Base-by-base conservation (phyloP, 1,140 invertebrate species). In the Andrena cerasifolii region DNA sequence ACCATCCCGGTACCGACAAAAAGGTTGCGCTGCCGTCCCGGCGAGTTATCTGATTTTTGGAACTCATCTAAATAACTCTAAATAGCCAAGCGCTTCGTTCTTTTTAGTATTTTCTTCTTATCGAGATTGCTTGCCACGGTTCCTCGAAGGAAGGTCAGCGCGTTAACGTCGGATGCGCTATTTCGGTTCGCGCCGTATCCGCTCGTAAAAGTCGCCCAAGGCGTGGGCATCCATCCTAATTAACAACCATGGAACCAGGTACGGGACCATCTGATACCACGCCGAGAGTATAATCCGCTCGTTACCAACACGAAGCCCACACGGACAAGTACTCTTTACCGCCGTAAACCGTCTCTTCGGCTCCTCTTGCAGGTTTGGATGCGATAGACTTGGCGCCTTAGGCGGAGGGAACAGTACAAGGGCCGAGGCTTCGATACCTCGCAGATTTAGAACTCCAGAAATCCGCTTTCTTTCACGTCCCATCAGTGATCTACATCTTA, bases 141-240 rank as follows among this genome's bases (percentile, higher is more conserved):
- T 86, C 84, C 68, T 59, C 84, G 84, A 86, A 86, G 72, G 68
- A 77, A 82, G 83, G 84, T 85, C 76, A 71, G 66, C 73, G 82
- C 84, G 86, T 86, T 86, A 87, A 86, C 81, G 63, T 86, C 75
- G 84, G 82, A 82, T 77, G 80, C 85, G 88, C 86, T 89, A 87
- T 89, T 91, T 90, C 85, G 87, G 89, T 87, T 90, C 88, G 86
- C 89, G 82, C 86, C 84, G 87, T 86, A 89, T 89, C 86, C 89
- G 87, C 89, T 91, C 89, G 90, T 92, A 92, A 91, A 91, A 91
- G 90, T 91, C 90, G 90, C 90, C 90, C 84, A 85, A 90, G 90
- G 90, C 88, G 89, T 88, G 88, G 89, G 89, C 90, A 92, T 92
- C 90, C 91, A 91, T 92, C 91, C 90, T 91, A 92, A 92, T 92